These are phyloP conservation scores for Rotaria magnacalcarata DNA, from an alignment of 2,888 invertebrate genomes.

Conservation along the genomic window DNA sequence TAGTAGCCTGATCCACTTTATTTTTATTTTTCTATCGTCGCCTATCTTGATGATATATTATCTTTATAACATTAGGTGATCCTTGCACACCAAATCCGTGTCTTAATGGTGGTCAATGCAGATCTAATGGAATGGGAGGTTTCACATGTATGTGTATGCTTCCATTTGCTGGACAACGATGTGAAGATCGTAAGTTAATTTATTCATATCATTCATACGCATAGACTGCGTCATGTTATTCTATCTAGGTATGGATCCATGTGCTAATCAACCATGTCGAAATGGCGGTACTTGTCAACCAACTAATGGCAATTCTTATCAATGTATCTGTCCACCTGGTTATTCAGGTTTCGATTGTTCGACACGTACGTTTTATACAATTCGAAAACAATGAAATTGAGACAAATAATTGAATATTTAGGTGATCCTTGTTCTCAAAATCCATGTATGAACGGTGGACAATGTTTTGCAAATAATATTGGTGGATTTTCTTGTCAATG, in stretches of 20 bases:
- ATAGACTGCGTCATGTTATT: no score
- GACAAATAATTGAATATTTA: background rate
- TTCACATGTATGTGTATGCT: constrained; percentile 46
- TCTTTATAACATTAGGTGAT: background rate
- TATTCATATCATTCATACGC: no score
- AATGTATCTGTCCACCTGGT: constrained; percentile 20
- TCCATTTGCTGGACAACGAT: constrained; percentile 47
- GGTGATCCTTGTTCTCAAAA: constrained; percentile 39
- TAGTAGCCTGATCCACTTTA: background rate
- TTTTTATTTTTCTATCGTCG: background rate
- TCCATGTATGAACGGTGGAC: constrained; percentile 45
- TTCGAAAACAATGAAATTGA: no score
- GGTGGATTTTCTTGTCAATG: constrained; percentile 33
- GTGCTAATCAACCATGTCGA: constrained; percentile 38
- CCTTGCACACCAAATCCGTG: constrained; percentile 47
- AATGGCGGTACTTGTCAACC: constrained; percentile 41
- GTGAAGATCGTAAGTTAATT: constrained; percentile 45
- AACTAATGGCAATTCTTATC: constrained; percentile 38
- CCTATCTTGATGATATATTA: background rate
- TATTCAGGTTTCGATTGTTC: background rate
- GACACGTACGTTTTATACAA: no score
- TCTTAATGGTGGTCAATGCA: background rate
- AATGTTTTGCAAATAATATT: constrained; percentile 16
- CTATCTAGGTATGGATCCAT: constrained; percentile 19
- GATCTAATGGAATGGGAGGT: constrained; percentile 37